phyloP scores from a whole-genome alignment of 2,888 invertebrate genomes.

The Mechanitis messenoides region DNA sequence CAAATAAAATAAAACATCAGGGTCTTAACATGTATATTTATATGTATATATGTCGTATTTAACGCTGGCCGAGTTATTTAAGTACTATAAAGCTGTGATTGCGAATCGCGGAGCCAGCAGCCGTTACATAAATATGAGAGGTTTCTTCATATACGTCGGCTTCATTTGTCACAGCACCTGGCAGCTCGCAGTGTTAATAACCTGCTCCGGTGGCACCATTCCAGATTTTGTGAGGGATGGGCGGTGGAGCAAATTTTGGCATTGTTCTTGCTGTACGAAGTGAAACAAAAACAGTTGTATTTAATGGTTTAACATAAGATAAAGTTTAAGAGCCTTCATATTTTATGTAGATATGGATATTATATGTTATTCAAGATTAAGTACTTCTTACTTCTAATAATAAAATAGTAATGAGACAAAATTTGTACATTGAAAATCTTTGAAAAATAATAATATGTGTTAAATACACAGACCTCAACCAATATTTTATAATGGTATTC shows the following conservation, averaged over 20 bases:
- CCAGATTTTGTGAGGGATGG: conserved; percentile 41
- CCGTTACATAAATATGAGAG: conserved; percentile 29
- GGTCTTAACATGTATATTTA: too few species aligned
- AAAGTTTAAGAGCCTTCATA: too few species aligned
- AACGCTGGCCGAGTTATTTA: not conserved
- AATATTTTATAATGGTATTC: too few species aligned
- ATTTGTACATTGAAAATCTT: too few species aligned
- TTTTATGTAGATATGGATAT: too few species aligned
- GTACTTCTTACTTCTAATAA: too few species aligned
- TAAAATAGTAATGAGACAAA: too few species aligned
- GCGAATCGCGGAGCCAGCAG: conserved; percentile 3
- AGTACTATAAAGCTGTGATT: conserved; percentile 2
- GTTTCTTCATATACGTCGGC: conserved; percentile 61
- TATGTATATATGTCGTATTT: too few species aligned
- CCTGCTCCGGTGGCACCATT: conserved; percentile 58
- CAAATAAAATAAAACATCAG: too few species aligned
- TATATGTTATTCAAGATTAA: too few species aligned
- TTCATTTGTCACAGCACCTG: conserved; percentile 69
- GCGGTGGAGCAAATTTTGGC: conserved; percentile 24
- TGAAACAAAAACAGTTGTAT: conserved; percentile 19
- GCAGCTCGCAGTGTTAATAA: conserved; percentile 65
- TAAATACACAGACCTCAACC: too few species aligned
- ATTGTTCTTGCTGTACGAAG: conserved; percentile 16
- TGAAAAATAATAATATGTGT: too few species aligned
- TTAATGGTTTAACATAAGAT: not conserved